A percentile compares a stretch with the other conserved stretches of the same genome.
Evolutionary conservation across 2,113 vertebrate genomes (phyloP).

Genomic region (Procapra przewalskii): DNA sequence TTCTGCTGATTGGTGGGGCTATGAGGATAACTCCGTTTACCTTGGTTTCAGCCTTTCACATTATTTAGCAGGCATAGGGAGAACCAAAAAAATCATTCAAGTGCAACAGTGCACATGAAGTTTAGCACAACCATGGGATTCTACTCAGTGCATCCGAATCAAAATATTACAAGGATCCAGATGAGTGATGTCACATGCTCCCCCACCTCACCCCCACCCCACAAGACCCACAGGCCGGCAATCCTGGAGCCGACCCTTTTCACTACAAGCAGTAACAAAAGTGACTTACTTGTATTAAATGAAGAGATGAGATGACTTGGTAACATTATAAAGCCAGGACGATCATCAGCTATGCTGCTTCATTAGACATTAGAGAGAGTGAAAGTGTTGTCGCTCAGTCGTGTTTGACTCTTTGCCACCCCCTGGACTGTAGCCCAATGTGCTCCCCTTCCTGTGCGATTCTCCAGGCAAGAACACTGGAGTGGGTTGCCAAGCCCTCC

Average conservation of each 20-base stretch:
- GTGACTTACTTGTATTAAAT: not conserved
- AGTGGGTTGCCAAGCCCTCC: not conserved
- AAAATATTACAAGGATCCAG: not conserved
- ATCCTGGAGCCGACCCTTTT: not conserved
- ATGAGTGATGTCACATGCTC: not conserved
- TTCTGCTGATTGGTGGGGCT: not conserved
- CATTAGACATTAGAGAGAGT: not conserved
- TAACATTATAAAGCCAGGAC: not conserved
- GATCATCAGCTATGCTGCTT: not conserved
- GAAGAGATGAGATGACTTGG: not conserved
- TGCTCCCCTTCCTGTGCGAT: not conserved
- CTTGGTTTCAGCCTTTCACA: not conserved
- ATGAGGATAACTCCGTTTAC: not conserved
- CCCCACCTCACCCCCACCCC: not conserved
- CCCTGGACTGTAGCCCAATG: not conserved
- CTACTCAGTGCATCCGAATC: not conserved
- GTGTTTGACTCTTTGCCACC: not conserved
- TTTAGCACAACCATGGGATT: not conserved
- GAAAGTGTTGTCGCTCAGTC: not conserved
- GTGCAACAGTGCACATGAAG: not conserved
- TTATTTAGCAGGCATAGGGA: not conserved
- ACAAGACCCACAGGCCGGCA: not conserved
- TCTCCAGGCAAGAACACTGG: not conserved
- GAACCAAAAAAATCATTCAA: not conserved
- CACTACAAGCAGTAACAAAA: not conserved